Evolutionary conservation across 2,888 invertebrate species (phyloP).

Genomic region (Melieria picta): DNA sequence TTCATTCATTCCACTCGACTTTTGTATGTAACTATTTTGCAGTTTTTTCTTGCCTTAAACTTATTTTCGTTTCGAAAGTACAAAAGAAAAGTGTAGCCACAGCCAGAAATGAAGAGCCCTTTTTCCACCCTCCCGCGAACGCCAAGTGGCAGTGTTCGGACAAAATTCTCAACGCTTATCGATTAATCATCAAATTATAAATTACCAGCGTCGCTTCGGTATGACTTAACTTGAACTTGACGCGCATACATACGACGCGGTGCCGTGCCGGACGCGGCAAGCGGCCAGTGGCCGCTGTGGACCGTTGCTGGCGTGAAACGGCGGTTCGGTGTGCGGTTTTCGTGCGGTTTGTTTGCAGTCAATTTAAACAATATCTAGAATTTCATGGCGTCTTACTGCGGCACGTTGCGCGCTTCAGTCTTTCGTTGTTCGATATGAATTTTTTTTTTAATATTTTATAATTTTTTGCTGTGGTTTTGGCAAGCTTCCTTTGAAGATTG

Average conservation of each 20-base stretch:
- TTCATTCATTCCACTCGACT: too few species aligned
- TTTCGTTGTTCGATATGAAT: too few species aligned
- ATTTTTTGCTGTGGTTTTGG: neutral
- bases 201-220: slow-evolving; percentile 4
- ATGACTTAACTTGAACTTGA: too few species aligned
- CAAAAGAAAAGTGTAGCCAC: neutral
- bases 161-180: slow-evolving; percentile 17
- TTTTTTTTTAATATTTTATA: too few species aligned
- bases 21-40: too few species aligned
- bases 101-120: neutral
- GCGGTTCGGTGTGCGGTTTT: slow-evolving; percentile 1
- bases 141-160: neutral
- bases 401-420: too few species aligned
- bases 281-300: too few species aligned
- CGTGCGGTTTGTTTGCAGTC: slow-evolving; percentile 19
- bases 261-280: too few species aligned
- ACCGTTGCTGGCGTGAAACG: too few species aligned
- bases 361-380: slow-evolving; percentile 35
- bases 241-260: too few species aligned
- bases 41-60: too few species aligned
- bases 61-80: neutral
- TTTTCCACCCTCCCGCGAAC: neutral
- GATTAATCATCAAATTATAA: slow-evolving; percentile 37
- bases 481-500: slow-evolving; percentile 16
- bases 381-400: slow-evolving; percentile 31